Evolutionary conservation across 2,113 vertebrate species (phyloP).

Genomic region (Plectropomus leopardus): DNA sequence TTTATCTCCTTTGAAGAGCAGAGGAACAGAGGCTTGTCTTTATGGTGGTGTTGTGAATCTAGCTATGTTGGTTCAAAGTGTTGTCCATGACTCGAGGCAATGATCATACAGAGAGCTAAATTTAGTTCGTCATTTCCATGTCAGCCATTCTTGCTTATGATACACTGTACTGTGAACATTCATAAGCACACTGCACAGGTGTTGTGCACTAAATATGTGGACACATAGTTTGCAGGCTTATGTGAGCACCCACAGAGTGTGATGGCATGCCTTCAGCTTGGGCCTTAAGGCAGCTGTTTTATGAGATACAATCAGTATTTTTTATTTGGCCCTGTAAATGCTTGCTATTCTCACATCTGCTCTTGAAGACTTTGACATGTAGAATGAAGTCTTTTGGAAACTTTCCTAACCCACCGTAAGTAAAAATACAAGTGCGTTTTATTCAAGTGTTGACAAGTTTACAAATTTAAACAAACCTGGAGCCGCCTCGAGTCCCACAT

Average conservation of each 20-base stretch:
- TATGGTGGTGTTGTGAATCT: slow-evolving; percentile 53
- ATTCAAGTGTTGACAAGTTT: slow-evolving; percentile 53
- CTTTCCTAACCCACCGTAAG: slow-evolving; percentile 2
- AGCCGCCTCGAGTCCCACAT: slow-evolving; percentile 36
- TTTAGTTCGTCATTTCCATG: slow-evolving; percentile 39
- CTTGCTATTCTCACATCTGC: slow-evolving; percentile 33
- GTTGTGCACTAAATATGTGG: slow-evolving; percentile 36
- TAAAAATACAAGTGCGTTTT: slow-evolving; percentile 37
- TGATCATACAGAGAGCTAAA: slow-evolving; percentile 59
- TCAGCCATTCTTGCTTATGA: slow-evolving; percentile 9
- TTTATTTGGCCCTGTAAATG: slow-evolving; percentile 36
- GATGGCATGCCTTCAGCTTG: slow-evolving; percentile 40
- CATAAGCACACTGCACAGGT: slow-evolving; percentile 34
- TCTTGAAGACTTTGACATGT: slow-evolving; percentile 29
- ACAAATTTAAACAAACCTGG: slow-evolving; percentile 36
- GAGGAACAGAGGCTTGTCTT: slow-evolving; percentile 56
- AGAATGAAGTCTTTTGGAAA: slow-evolving; percentile 40
- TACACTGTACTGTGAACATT: neutral
- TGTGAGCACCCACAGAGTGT: slow-evolving; percentile 28
- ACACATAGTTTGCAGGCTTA: slow-evolving; percentile 54
- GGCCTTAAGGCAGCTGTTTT: slow-evolving; percentile 58
- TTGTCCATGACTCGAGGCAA: slow-evolving; percentile 43
- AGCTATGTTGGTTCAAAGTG: slow-evolving; percentile 53
- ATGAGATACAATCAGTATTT: slow-evolving; percentile 40
- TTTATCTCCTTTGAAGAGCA: slow-evolving; percentile 50